phyloP scores from a whole-genome alignment of 2,797 vertebrate genomes.

The Tragelaphus oryx region DNA sequence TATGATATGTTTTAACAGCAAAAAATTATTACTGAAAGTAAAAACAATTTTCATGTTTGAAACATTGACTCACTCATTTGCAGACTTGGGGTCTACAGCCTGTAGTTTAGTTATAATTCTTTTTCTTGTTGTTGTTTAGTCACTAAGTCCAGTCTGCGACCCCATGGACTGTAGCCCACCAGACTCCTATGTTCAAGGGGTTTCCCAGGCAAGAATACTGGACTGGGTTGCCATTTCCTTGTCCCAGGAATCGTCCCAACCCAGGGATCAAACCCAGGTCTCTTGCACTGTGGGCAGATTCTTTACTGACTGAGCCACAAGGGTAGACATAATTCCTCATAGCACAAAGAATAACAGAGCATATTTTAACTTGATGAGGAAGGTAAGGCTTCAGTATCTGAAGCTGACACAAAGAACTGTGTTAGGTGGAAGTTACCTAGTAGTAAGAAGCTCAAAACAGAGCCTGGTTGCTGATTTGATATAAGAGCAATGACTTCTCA shows the following conservation, averaged over 20 bases:
- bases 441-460: not conserved
- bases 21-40: not conserved
- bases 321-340: not conserved
- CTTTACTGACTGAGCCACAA: not conserved
- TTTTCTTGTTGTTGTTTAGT: not conserved
- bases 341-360: not conserved
- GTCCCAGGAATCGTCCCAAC: not conserved
- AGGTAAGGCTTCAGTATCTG: not conserved
- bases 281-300: not conserved
- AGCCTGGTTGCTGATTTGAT: not conserved
- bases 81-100: not conserved
- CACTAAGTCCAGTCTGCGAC: not conserved
- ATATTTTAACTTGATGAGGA: slow-evolving; percentile 8
- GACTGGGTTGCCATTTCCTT: not conserved
- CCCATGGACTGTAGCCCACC: not conserved
- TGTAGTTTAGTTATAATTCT: not conserved
- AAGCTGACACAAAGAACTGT: slow-evolving; percentile 7
- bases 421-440: not conserved
- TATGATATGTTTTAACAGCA: not conserved
- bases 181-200: not conserved
- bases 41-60: not conserved
- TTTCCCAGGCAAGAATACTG: not conserved
- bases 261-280: not conserved
- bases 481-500: not conserved
- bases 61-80: not conserved